A percentile compares a stretch with the other conserved stretches of the same genome.
Conservation (phyloP, 2,113 vertebrate species). For the human (Homo sapiens) region DNA sequence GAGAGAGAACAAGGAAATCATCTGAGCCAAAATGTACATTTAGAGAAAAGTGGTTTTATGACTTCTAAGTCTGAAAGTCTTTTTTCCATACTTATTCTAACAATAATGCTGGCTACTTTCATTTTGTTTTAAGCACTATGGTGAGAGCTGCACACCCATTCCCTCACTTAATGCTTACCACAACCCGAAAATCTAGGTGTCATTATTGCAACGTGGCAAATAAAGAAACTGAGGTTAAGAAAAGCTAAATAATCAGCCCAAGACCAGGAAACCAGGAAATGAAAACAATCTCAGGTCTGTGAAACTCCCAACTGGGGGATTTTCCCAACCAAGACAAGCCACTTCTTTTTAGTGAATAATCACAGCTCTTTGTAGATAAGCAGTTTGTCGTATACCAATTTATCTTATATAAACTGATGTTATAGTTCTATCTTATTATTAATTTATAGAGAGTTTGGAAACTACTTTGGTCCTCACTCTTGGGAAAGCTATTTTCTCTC, state of each 20-base stretch:
- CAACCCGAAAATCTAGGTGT: background rate
- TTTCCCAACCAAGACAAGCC: background rate
- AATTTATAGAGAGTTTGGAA: background rate
- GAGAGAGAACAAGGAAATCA: background rate
- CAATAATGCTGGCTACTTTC: background rate
- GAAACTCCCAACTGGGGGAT: background rate
- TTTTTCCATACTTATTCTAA: background rate
- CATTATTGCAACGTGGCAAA: background rate
- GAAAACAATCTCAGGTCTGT: background rate
- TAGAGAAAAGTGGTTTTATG: background rate
- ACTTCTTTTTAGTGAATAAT: background rate
- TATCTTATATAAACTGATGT: background rate
- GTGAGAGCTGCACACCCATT: background rate
- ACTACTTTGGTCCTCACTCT: background rate
- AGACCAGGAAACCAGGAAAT: background rate
- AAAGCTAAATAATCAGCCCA: background rate
- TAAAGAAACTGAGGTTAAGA: constrained; percentile 9
- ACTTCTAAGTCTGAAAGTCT: background rate
- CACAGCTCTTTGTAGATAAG: background rate
- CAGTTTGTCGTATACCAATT: background rate
- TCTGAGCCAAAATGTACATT: background rate
- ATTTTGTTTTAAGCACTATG: background rate
- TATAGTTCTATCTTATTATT: background rate
- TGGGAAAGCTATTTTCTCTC: background rate
- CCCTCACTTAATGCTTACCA: background rate